Evolutionary conservation across 2,888 invertebrate genomes (phyloP), one percentile per base, ranked within the genome.

Genomic region (Elaeidobius kamerunicus): DNA sequence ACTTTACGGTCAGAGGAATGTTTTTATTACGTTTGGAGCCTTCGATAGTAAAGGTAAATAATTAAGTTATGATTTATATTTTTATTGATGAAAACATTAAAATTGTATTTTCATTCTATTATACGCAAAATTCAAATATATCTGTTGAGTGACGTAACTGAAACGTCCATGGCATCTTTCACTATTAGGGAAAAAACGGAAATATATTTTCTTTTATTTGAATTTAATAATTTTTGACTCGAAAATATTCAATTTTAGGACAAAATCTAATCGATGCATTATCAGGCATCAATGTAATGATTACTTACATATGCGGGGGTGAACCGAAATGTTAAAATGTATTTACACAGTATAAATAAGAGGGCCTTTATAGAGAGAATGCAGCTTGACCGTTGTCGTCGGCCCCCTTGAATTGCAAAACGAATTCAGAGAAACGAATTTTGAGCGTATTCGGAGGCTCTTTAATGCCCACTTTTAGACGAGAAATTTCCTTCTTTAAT

Each of bases 271-370:
- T n/a, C n/a, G n/a, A n/a, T n/a, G n/a, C n/a, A n/a, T n/a, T n/a
- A n/a, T n/a, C n/a, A n/a, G n/a, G n/a, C n/a, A n/a, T n/a, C n/a
- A n/a, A n/a, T n/a, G n/a, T n/a, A n/a, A n/a, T n/a, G n/a, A n/a
- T n/a, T n/a, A n/a, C n/a, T n/a, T n/a, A n/a, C n/a, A n/a, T n/a
- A n/a, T 45, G 52, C 45, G 56, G 50, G 56, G 56, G 57, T 60
- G 62, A 62, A 53, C 60, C 23, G 27, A 64, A 64, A 57, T 51
- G 62, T 65, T 66, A 67, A 47, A 65, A 60, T 63, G 61, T 73
- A 70, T 74, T 74, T 73, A 72, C 71, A 69, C 73, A 73, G 73
- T 73, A 74, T 74, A 74, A 74, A 73, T 73, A 72, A 72, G n/a
- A n/a, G 72, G 70, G 69, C 65, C 66, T 62, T 60, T 49, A 61